Conservation (phyloP, 2,797 vertebrate genomes). For the Thunnus albacares region DNA sequence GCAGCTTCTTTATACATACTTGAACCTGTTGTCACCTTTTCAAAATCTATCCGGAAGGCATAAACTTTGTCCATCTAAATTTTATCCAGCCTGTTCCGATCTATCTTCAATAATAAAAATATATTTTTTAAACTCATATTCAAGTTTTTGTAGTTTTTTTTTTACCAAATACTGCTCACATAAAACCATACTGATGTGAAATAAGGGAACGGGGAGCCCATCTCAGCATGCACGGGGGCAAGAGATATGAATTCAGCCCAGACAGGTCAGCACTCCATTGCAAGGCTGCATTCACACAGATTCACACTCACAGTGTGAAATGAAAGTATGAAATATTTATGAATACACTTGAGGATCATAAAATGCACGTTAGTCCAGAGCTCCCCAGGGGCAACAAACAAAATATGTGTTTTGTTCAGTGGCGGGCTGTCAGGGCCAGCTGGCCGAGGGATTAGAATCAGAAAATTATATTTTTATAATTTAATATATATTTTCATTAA, state of each 20-base stretch:
- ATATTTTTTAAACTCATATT: too few relatives aligned
- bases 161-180: background rate
- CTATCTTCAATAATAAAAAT: background rate
- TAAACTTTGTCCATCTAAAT: background rate
- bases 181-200: background rate
- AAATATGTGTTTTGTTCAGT: constrained; percentile 30
- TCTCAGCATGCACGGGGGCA: constrained; percentile 12
- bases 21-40: background rate
- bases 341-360: constrained; percentile 45
- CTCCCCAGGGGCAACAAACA: constrained; percentile 13
- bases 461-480: too few relatives aligned
- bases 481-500: too few relatives aligned
- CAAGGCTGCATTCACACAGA: background rate
- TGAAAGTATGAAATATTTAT: constrained; percentile 57
- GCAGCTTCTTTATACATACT: background rate
- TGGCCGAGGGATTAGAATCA: too few relatives aligned
- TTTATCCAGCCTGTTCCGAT: background rate
- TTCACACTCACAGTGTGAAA: constrained; percentile 37
- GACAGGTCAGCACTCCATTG: background rate
- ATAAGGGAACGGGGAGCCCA: background rate
- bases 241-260: background rate
- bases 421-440: too few relatives aligned
- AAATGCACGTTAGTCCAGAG: constrained; percentile 35
- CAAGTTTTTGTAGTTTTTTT: background rate
- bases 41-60: background rate